A percentile compares a stretch with the other conserved stretches of the same genome.
Evolutionary conservation across 2,797 vertebrate genomes (phyloP).

Genomic region (Ficedula albicollis): DNA sequence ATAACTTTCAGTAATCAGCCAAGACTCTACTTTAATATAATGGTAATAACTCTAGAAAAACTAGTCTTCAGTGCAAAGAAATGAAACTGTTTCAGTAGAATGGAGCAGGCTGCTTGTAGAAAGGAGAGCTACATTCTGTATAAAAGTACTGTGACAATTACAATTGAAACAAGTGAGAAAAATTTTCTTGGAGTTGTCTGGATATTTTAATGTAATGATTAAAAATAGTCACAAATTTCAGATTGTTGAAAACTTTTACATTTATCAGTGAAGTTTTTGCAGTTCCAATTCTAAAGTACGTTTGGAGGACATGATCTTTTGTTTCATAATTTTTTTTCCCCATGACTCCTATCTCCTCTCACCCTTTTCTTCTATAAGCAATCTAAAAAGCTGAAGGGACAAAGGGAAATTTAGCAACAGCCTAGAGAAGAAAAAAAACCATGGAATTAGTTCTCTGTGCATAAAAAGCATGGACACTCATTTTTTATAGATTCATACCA

Average conservation of each 20-base stretch:
- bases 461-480: neutral
- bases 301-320: neutral
- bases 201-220: neutral
- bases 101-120: neutral
- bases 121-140: neutral
- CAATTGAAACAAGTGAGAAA: neutral
- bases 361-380: neutral
- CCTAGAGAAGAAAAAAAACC: neutral
- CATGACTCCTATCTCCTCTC: neutral
- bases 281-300: neutral
- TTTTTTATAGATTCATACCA: constrained; percentile 36
- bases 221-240: neutral
- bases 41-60: neutral
- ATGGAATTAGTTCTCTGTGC: neutral
- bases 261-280: neutral
- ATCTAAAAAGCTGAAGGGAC: neutral
- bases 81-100: neutral
- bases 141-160: neutral
- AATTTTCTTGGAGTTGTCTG: neutral
- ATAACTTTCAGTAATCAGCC: neutral
- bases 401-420: neutral
- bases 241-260: neutral
- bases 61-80: neutral
- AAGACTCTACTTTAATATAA: neutral
- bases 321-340: neutral